These are phyloP conservation scores for Parotia lawesii DNA, from an alignment of 2,113 vertebrate species.

Conservation along the genomic window DNA sequence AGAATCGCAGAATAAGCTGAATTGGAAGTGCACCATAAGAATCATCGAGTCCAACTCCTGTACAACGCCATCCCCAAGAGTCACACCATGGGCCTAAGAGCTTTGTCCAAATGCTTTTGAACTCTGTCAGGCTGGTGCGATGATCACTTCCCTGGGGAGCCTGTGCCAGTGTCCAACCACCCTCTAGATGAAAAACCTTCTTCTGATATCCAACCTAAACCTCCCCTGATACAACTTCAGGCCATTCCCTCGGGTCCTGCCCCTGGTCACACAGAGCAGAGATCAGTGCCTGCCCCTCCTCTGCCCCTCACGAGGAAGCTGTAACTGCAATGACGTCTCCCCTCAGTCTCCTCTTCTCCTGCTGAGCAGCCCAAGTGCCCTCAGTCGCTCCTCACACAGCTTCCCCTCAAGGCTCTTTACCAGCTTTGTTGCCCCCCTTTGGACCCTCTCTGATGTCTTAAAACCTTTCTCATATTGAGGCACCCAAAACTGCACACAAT, in stretches of 20 bases:
- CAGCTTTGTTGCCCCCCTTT: background rate
- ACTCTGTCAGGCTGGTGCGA: background rate
- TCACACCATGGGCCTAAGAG: accelerated
- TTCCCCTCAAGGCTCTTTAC: background rate
- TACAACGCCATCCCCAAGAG: background rate
- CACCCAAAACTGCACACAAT: background rate
- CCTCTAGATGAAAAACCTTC: background rate
- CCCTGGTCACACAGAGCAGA: background rate
- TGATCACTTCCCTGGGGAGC: background rate
- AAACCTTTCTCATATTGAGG: accelerated
- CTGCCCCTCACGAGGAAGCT: background rate
- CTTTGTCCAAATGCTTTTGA: background rate
- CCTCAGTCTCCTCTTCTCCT: background rate
- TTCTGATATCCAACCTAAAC: background rate
- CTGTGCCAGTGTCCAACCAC: background rate
- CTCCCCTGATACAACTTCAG: background rate
- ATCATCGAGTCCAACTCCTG: background rate
- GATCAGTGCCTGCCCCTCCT: background rate
- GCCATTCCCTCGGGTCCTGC: background rate
- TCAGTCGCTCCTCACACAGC: background rate
- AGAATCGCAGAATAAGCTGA: background rate
- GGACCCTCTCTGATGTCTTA: accelerated
- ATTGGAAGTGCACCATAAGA: too few species aligned
- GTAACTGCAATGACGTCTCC: background rate
- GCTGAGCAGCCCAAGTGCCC: background rate